Base-by-base conservation (phyloP, 2,888 invertebrate species). In the Stenotaenia linearis region DNA sequence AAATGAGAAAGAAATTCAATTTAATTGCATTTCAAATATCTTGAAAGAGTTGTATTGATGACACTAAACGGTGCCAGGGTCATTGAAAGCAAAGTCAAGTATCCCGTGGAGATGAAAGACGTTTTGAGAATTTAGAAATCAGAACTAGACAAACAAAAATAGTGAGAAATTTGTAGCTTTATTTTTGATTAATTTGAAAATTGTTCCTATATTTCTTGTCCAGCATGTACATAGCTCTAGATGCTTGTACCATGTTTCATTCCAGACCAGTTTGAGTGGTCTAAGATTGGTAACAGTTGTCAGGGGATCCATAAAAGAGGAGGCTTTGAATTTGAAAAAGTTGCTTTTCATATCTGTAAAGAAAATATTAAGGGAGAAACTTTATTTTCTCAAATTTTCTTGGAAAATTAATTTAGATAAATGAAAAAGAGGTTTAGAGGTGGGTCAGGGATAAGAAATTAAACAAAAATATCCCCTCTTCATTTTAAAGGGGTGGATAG, bases 141-240 rank as follows among this genome's bases (percentile, higher is more conserved):
- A 69, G 69, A 69, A 69, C 23, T 28, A 28, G 23, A 69, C 18
- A 56, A 69, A 69, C 69, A 69, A 69, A n/a, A 69, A 69, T 69
- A 69, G 69, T 69, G 28, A 69, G 69, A 69, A 69, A 69, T 15
- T 69, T 69, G 25, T 69, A 69, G 69, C 25, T 69, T 69, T 69
- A 69, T 69, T 28, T 69, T 69, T 69, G 23, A 28, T 69, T 69
- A 69, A 69, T 25, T 69, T 69, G 23, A 12, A 28, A 69, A 69
- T 69, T 25, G 69, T 69, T 69, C 69, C 23, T 50, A 50, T n/a
- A n/a, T 50, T 50, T 69, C 69, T 69, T 69, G 69, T 69, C 28
- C 69, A 69, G 69, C 69, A 69, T 69, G 69, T 69, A 69, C 69
- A 69, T 69, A 69, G 69, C 69, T 69, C 69, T 69, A 69, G 69